Evolutionary conservation across 2,797 vertebrate species (phyloP).

Genomic region (Adrianichthys oophorus): DNA sequence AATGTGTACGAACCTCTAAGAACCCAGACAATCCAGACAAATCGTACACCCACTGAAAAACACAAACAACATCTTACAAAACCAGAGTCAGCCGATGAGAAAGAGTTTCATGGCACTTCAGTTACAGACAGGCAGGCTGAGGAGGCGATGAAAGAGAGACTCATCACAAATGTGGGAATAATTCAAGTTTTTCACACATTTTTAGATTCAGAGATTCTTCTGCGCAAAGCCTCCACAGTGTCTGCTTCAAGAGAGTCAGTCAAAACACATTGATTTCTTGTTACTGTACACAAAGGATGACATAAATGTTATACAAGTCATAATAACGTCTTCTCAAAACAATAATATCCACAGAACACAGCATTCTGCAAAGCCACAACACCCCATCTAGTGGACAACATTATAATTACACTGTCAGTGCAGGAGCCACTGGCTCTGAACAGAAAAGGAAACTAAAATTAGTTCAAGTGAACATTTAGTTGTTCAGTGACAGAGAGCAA

Average conservation of each 20-base stretch:
- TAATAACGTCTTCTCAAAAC: neutral
- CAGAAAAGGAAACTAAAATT: too few species aligned
- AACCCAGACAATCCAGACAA: conserved; percentile 21
- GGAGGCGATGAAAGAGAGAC: conserved; percentile 24
- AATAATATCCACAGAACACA: neutral
- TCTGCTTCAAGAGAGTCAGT: conserved; percentile 17
- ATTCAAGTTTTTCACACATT: conserved; percentile 67
- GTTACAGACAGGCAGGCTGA: conserved; percentile 14
- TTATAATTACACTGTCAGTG: conserved; percentile 26
- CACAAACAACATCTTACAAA: conserved; percentile 55
- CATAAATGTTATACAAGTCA: neutral
- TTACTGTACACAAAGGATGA: neutral
- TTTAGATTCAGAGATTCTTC: conserved; percentile 38
- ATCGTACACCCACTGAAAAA: conserved; percentile 28
- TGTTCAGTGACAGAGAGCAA: conserved; percentile 19
- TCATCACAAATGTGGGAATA: conserved; percentile 62
- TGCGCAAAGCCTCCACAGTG: conserved; percentile 21
- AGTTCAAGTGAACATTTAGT: conserved; percentile 25
- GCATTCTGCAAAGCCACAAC: conserved; percentile 18
- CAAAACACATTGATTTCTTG: conserved; percentile 3
- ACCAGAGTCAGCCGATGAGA: conserved; percentile 28
- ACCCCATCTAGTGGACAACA: conserved; percentile 59
- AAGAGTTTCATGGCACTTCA: conserved; percentile 45
- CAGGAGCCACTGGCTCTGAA: conserved; percentile 2
- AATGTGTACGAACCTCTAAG: conserved; percentile 36